Percentiles rank a stretch among this genome's conserved stretches.
Evolutionary conservation across 1,140 invertebrate species (phyloP).

Genomic region (Sweltsa coloradensis): DNA sequence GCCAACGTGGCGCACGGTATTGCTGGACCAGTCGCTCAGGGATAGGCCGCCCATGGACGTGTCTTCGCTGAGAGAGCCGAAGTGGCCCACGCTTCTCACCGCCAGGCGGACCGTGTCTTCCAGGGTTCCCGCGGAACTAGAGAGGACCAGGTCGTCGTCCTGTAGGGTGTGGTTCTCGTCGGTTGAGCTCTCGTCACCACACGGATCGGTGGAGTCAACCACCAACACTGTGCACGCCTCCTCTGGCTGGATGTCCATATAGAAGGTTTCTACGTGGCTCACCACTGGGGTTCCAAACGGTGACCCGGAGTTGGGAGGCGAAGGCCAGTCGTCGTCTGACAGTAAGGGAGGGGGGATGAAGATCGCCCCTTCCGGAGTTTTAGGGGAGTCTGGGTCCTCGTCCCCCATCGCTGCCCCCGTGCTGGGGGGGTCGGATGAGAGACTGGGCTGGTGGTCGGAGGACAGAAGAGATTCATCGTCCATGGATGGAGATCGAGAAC

Average conservation of each 20-base stretch:
- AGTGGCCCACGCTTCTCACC: constrained; percentile 34
- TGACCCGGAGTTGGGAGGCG: constrained; percentile 53
- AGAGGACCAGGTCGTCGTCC: constrained; percentile 32
- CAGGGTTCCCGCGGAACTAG: constrained; percentile 32
- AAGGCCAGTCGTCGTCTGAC: constrained; percentile 55
- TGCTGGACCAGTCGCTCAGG: constrained; percentile 7
- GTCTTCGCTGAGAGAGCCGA: constrained; percentile 13
- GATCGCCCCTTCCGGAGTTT: background rate
- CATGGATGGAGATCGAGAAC: constrained; percentile 62
- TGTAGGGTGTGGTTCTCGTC: constrained; percentile 35
- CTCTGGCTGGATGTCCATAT: constrained; percentile 60
- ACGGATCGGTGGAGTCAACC: constrained; percentile 25
- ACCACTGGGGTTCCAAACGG: constrained; percentile 48
- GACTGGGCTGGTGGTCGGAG: constrained; percentile 70
- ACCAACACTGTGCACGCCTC: constrained; percentile 53
- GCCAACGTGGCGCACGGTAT: background rate
- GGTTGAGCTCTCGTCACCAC: constrained; percentile 13
- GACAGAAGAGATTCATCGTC: constrained; percentile 71
- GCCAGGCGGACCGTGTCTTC: constrained; percentile 67
- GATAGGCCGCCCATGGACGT: constrained; percentile 11
- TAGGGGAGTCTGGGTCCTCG: background rate
- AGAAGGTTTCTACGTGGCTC: constrained; percentile 75
- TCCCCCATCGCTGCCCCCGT: constrained; percentile 5
- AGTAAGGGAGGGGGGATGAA: constrained; percentile 6
- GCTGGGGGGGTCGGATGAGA: constrained; percentile 63